phyloP scores from a whole-genome alignment of 2,113 vertebrate genomes.

The Cyphomyrus discorhynchus region DNA sequence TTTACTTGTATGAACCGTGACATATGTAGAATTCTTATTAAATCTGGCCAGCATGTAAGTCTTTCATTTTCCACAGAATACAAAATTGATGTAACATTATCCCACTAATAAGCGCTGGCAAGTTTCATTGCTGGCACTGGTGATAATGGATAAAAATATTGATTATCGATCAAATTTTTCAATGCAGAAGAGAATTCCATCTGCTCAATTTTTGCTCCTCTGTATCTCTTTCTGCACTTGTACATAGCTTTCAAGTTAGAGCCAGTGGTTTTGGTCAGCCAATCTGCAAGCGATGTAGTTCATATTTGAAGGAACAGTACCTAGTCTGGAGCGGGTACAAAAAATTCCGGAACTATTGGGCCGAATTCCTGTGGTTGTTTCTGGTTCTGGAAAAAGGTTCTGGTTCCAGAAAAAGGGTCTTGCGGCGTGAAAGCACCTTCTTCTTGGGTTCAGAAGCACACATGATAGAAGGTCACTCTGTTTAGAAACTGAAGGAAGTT shows the following conservation, averaged over 20 bases:
- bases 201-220: background rate
- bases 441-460: background rate
- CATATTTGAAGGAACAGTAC: background rate
- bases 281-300: background rate
- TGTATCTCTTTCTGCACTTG: background rate
- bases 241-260: background rate
- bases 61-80: background rate
- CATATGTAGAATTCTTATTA: background rate
- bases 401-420: background rate
- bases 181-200: background rate
- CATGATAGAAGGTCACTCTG: background rate
- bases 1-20: background rate
- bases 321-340: background rate
- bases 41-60: background rate
- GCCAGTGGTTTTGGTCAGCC: background rate
- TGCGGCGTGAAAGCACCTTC: background rate
- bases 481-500: background rate
- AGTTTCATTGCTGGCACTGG: background rate
- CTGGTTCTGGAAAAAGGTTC: background rate
- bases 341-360: background rate
- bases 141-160: background rate
- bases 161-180: background rate
- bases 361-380: background rate
- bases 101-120: background rate
- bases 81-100: background rate